Evolutionary conservation across 2,888 invertebrate genomes (phyloP).

Genomic region (Oscheius sp.): DNA sequence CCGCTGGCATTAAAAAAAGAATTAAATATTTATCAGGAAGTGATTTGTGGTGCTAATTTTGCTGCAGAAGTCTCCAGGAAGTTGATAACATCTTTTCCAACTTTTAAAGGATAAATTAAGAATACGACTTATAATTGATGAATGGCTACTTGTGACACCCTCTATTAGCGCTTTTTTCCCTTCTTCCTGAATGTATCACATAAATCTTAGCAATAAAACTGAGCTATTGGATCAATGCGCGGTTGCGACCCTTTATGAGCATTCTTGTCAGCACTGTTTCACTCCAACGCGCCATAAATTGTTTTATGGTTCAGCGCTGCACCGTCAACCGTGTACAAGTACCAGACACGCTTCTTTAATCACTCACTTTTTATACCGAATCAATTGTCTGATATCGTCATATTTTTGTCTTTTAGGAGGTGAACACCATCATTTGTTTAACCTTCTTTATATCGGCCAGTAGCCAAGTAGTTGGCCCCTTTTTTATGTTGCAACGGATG

Average conservation of each 20-base stretch:
- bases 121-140: no score
- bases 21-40: no score
- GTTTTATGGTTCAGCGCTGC: constrained; percentile 38
- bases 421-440: no score
- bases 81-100: no score
- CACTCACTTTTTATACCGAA: constrained; percentile 3
- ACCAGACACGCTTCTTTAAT: constrained; percentile 27
- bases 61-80: no score
- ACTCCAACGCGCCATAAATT: constrained; percentile 39
- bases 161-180: neutral
- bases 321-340: constrained; percentile 35
- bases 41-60: no score
- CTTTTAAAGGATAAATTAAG: no score
- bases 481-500: constrained; percentile 4
- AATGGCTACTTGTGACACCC: neutral
- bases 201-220: constrained; percentile 13
- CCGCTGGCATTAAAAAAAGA: no score
- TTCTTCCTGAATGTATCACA: neutral
- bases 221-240: constrained; percentile 31
- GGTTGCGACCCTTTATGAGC: constrained; percentile 32
- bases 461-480: neutral
- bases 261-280: constrained; percentile 39
- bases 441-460: neutral
- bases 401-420: neutral
- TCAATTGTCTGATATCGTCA: neutral